Evolutionary conservation across 1,140 invertebrate species (phyloP).

Genomic region (Drosophila erecta): DNA sequence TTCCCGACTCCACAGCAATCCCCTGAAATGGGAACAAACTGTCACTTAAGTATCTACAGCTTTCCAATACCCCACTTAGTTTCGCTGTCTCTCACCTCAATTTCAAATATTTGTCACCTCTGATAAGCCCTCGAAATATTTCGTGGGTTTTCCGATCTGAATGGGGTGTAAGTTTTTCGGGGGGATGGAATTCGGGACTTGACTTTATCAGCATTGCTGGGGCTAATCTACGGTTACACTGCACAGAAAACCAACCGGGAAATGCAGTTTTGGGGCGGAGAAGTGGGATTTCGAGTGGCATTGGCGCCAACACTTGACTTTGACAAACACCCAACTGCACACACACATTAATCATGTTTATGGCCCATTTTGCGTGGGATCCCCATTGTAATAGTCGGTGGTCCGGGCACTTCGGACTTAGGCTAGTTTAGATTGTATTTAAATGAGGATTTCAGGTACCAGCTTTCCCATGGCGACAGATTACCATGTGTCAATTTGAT

Average conservation of each 20-base stretch:
- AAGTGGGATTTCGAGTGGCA: constrained; percentile 54
- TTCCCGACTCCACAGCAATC: neutral
- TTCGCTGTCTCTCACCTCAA: constrained; percentile 55
- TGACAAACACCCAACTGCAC: constrained; percentile 61
- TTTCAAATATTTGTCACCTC: constrained; percentile 79
- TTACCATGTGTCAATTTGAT: constrained; percentile 33
- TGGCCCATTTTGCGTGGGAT: constrained; percentile 45
- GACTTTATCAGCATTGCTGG: constrained; percentile 29
- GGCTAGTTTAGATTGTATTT: constrained; percentile 39
- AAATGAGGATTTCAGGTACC: constrained; percentile 28
- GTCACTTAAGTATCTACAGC: constrained; percentile 9
- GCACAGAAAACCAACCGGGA: constrained; percentile 28
- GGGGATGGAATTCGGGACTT: constrained; percentile 16
- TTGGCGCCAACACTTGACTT: constrained; percentile 83
- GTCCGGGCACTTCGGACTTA: constrained; percentile 14
- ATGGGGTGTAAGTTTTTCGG: neutral
- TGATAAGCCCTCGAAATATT: constrained; percentile 69
- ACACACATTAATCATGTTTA: constrained; percentile 70
- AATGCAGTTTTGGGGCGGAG: constrained; percentile 28
- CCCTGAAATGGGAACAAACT: neutral
- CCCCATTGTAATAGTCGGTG: constrained; percentile 16
- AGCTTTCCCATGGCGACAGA: constrained; percentile 28
- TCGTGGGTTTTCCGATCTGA: constrained; percentile 25
- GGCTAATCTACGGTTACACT: constrained; percentile 53
- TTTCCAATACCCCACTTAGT: neutral